phyloP scores from a whole-genome alignment of 1,140 invertebrate genomes.

The Drosophila sp. region DNA sequence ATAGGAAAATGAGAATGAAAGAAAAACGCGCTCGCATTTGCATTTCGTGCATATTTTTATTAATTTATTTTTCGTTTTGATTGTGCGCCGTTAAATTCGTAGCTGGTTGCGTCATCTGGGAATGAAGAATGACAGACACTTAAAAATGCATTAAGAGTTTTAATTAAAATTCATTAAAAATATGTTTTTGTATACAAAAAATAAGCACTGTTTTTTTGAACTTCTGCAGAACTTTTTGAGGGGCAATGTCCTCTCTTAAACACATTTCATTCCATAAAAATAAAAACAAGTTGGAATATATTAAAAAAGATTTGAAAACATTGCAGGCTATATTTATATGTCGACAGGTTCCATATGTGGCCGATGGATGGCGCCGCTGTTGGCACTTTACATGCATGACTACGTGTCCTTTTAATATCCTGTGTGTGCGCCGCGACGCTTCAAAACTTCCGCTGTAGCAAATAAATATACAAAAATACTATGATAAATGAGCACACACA shows the following conservation, averaged over 20 bases:
- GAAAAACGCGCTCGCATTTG: conserved; percentile 8
- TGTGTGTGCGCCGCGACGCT: conserved; percentile 53
- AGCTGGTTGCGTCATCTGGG: neutral
- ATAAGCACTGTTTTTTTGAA: no score
- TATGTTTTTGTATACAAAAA: no score
- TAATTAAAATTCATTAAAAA: conserved; percentile 67
- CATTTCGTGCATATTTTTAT: conserved; percentile 42
- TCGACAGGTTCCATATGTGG: conserved; percentile 67
- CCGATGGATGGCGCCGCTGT: conserved; percentile 41
- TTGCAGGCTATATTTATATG: conserved; percentile 30
- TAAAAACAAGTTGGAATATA: neutral
- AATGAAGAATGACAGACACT: conserved; percentile 40
- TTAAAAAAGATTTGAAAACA: conserved; percentile 19
- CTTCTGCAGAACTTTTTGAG: conserved; percentile 36
- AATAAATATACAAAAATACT: conserved; percentile 63
- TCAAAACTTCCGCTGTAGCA: conserved; percentile 65
- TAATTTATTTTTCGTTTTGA: conserved; percentile 45
- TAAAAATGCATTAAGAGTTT: conserved; percentile 78
- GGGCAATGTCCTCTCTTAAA: conserved; percentile 38
- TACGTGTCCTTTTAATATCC: conserved; percentile 81
- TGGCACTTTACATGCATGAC: conserved; percentile 74
- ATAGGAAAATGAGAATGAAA: neutral
- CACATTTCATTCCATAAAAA: conserved; percentile 47
- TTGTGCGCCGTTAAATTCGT: conserved; percentile 34
- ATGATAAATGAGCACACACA: conserved; percentile 40